phyloP scores from a whole-genome alignment of 2,113 vertebrate species.

The Misgurnus mizolepis region DNA sequence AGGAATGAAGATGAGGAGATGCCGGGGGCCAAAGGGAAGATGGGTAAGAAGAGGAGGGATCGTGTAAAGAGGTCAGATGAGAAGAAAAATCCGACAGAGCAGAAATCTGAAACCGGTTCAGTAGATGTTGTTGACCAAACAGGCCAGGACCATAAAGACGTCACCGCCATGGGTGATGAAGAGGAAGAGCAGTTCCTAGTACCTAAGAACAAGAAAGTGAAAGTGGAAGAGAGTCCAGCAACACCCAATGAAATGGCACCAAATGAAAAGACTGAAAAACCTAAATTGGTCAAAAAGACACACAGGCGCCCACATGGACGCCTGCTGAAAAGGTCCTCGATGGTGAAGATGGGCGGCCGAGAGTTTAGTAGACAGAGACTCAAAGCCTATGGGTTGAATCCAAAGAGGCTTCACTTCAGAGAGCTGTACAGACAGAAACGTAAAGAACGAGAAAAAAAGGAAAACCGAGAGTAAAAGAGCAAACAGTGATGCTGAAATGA shows the following conservation, averaged over 20 bases:
- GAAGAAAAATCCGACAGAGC: conserved; percentile 54
- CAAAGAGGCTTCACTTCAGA: conserved; percentile 81
- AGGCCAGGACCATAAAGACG: conserved; percentile 36
- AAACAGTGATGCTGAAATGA: conserved; percentile 49
- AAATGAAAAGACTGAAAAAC: conserved; percentile 49
- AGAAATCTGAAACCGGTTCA: conserved; percentile 8
- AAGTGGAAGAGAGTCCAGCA: conserved; percentile 35
- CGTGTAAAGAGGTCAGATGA: conserved; percentile 66
- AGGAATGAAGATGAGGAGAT: conserved; percentile 30
- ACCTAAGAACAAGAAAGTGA: conserved; percentile 65
- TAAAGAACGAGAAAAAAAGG: conserved; percentile 65
- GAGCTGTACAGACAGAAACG: conserved; percentile 74
- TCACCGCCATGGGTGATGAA: conserved; percentile 24
- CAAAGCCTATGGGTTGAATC: conserved; percentile 86
- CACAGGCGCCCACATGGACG: conserved; percentile 56
- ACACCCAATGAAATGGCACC: not conserved
- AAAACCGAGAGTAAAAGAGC: conserved; percentile 57
- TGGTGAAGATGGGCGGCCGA: conserved; percentile 74
- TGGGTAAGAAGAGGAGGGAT: conserved; percentile 57
- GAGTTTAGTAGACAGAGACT: conserved; percentile 84
- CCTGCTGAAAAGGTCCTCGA: conserved; percentile 54
- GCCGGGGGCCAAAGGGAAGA: conserved; percentile 30
- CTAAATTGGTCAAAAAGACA: conserved; percentile 64
- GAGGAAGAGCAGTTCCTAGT: conserved; percentile 65
- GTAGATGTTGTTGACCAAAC: conserved; percentile 36